Base-by-base conservation (phyloP, 2,797 vertebrate species). In the Dendrocincla tyrannina region DNA sequence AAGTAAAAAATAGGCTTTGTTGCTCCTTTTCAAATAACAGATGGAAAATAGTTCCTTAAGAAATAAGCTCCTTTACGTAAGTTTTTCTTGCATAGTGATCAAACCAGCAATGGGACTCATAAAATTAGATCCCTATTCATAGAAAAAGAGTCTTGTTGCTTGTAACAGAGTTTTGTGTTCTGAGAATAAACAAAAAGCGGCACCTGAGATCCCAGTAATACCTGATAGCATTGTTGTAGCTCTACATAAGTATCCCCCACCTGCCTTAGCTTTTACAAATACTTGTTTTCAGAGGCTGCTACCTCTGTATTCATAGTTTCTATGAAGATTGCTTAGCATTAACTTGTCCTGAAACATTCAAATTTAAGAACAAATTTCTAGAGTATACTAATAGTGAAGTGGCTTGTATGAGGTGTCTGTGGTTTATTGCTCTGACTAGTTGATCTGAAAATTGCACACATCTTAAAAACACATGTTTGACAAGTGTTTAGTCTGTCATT, bases 51-150 rank as follows among this genome's bases (percentile, higher is more conserved):
- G 67, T 92, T 56, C 67, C 42, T 94, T 67, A n/a, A 89, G 75
- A 92, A 91, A 55, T 78, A 50, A 95, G 12, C 60, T 89, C 9
- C 62, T 85, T 91, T 91, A 69, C 32, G 70, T 30, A 79, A 87
- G 47, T 67, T 96, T 96, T 96, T 89, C 76, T 92, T 97, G 60
- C 69, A 23, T 9, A 91, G 67, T 88, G 50, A 89, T 91, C 89
- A 83, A 86, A 79, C 41, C 73, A 69, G 52, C 42, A 81, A 10
- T 30, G 28, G 41, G 37, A 56, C 44, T 73, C 89, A 84, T 52
- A 95, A 59, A 89, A 64, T 58, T 87, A n/a, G 42, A 56, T 91
- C 93, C 83, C 30, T 81, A 42, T 89, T 88, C 7, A 55, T 80
- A 69, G 85, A 85, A 41, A 64, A 88, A 74, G 22, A 25, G 39